A percentile compares a stretch with the other conserved stretches of the same genome.
Conservation (phyloP, 2,888 invertebrate genomes). For the Pristionchus entomophagus region DNA sequence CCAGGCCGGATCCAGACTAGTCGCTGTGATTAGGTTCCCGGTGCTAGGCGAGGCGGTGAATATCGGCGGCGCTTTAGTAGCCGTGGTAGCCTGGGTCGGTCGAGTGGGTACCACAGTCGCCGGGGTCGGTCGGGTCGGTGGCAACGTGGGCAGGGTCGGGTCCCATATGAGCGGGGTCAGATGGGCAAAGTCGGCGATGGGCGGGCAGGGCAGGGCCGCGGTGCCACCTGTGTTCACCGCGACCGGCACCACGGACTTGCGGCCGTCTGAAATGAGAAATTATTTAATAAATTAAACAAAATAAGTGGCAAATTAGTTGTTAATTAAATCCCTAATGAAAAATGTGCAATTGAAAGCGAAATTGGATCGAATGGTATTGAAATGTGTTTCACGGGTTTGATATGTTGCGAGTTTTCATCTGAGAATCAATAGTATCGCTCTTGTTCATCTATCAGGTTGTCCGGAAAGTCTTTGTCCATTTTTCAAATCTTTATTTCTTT, state of each 20-base stretch:
- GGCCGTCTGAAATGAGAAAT: slow-evolving; percentile 22
- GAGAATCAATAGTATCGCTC: too few relatives aligned
- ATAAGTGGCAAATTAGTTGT: too few relatives aligned
- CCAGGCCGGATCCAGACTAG: not conserved
- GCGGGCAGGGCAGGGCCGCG: not conserved
- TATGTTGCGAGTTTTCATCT: too few relatives aligned
- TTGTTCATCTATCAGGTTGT: too few relatives aligned
- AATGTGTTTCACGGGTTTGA: too few relatives aligned
- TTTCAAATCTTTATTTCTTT: too few relatives aligned
- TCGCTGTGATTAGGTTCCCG: not conserved
- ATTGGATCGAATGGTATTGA: too few relatives aligned
- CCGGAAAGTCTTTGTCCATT: too few relatives aligned
- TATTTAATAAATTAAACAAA: too few relatives aligned
- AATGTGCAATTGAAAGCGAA: too few relatives aligned
- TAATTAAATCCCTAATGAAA: too few relatives aligned
- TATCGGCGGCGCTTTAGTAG: not conserved
- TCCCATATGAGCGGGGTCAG: slow-evolving; percentile 34
- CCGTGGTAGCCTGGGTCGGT: not conserved
- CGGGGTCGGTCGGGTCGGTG: not conserved
- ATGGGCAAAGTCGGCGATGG: not conserved
- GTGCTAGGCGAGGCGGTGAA: not conserved
- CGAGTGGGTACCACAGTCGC: not conserved
- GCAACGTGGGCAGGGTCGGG: not conserved
- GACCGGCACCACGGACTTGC: not conserved
- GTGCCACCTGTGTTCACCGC: slow-evolving; percentile 45